phyloP scores from a whole-genome alignment of 1,140 invertebrate genomes.

The Eumaeus atala region DNA sequence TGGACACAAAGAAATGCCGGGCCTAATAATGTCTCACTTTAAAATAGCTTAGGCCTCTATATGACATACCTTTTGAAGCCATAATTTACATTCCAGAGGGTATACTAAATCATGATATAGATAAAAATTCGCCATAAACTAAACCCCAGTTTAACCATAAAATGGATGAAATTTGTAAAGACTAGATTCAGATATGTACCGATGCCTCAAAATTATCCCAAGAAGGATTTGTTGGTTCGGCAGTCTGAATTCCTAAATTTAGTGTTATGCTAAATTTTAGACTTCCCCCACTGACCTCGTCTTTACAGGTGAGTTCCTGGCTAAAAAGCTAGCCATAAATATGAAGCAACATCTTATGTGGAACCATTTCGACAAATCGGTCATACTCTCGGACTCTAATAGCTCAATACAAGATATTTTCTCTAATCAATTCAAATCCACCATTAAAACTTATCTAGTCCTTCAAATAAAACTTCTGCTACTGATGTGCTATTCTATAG shows the following conservation, averaged over 20 bases:
- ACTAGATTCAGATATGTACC: background rate
- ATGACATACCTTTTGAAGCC: background rate
- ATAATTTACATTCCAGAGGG: background rate
- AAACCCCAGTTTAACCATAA: background rate
- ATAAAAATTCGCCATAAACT: background rate
- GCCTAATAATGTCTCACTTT: no score
- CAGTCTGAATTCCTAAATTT: background rate
- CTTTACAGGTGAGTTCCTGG: background rate
- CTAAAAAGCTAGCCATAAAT: no score
- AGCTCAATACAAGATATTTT: background rate
- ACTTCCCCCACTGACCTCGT: background rate
- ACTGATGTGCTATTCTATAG: no score
- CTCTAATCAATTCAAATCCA: background rate
- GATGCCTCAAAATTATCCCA: background rate
- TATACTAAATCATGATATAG: background rate
- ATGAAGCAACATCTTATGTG: background rate
- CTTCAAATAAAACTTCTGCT: no score
- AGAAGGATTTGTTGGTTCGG: background rate
- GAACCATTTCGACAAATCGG: background rate
- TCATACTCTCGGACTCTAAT: background rate
- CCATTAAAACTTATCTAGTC: no score
- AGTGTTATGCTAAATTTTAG: background rate
- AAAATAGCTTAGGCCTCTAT: background rate
- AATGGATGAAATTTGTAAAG: background rate
- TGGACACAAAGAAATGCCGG: background rate